These are phyloP conservation scores for Nemurella pictetii DNA, from an alignment of 2,888 invertebrate genomes.

Conservation along the genomic window DNA sequence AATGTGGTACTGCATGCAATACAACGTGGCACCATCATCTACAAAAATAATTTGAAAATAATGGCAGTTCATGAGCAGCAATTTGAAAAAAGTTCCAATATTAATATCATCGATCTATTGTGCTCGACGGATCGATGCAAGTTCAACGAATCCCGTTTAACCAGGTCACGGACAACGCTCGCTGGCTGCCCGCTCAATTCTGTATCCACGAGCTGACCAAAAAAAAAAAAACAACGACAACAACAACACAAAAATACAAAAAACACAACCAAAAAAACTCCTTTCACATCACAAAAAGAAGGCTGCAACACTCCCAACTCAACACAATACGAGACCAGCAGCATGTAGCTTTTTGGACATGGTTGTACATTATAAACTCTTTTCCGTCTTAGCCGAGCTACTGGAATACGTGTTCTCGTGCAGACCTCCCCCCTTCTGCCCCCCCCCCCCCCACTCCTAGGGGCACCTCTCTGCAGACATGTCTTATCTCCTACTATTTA, in stretches of 20 bases:
- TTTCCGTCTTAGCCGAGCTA: constrained; percentile 1
- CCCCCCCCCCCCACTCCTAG: background rate
- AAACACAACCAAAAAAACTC: background rate
- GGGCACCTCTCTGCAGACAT: background rate
- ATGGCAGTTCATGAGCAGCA: background rate
- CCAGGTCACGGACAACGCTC: background rate
- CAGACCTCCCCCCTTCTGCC: background rate
- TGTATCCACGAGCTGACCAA: background rate
- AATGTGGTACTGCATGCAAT: background rate
- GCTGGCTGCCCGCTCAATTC: background rate
- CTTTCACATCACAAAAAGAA: background rate
- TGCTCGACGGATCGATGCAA: background rate
- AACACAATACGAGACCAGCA: background rate
- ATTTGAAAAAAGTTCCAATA: background rate
- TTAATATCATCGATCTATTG: background rate
- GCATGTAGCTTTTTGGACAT: constrained; percentile 2
- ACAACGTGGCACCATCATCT: background rate
- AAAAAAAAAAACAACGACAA: too few species aligned
- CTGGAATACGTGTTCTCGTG: constrained; percentile 28
- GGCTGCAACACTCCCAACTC: background rate
- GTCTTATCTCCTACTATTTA: constrained; percentile 23
- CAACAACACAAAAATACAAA: too few species aligned
- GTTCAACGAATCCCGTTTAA: background rate
- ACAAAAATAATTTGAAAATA: background rate
- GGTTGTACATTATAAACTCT: constrained; percentile 31